phyloP scores from a whole-genome alignment of 2,888 invertebrate species.

The Drosophila nr. fundita region DNA sequence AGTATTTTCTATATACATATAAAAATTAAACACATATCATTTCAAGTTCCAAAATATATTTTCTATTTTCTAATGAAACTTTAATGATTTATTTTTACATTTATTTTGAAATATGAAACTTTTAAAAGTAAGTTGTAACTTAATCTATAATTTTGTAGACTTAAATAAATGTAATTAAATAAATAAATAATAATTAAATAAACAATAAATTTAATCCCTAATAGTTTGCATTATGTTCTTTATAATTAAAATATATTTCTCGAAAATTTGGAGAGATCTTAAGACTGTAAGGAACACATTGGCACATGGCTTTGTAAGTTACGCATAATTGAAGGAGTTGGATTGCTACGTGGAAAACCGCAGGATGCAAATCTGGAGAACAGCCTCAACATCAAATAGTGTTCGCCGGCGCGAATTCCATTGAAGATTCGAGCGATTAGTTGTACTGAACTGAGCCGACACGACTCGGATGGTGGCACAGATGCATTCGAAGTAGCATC shows the following conservation, averaged over 20 bases:
- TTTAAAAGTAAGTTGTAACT: not conserved
- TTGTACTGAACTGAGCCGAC: slow-evolving; percentile 45
- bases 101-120: not conserved
- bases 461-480: not conserved
- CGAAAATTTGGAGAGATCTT: not conserved
- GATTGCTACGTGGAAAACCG: slow-evolving; percentile 54
- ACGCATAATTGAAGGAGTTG: not conserved
- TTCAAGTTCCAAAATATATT: not conserved
- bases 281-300: rapidly evolving
- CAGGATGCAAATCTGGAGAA: slow-evolving; percentile 44
- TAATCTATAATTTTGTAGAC: not conserved
- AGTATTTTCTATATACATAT: not conserved
- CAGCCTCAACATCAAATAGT: slow-evolving; percentile 47
- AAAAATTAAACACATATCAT: not conserved
- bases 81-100: not conserved
- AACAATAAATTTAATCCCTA: not conserved
- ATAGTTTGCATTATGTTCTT: not conserved
- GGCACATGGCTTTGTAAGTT: too few species aligned
- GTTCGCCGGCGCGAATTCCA: slow-evolving; percentile 47
- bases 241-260: not conserved
- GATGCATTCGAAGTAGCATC: slow-evolving; percentile 29
- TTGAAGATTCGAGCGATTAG: slow-evolving; percentile 48
- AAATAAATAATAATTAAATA: too few species aligned
- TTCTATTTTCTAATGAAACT: not conserved
- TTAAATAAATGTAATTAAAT: too few species aligned